phyloP scores from a whole-genome alignment of 2,888 invertebrate species.

The Serripes groenlandicus region DNA sequence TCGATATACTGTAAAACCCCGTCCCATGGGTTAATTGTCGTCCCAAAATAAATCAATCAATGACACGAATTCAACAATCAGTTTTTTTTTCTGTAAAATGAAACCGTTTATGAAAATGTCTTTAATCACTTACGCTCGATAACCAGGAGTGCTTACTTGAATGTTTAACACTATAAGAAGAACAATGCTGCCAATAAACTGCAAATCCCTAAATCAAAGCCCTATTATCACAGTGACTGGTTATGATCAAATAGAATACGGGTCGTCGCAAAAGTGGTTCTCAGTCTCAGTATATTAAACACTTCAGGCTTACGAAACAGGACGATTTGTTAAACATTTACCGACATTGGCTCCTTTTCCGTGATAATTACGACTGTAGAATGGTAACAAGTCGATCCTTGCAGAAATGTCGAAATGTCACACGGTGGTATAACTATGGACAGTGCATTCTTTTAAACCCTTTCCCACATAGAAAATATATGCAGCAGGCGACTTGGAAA shows the following conservation, averaged over 20 bases:
- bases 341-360: neutral
- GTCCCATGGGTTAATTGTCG: neutral
- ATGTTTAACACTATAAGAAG: neutral
- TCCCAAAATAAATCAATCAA: neutral
- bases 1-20: neutral
- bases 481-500: too few relatives aligned
- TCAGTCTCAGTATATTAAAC: neutral
- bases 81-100: too few relatives aligned
- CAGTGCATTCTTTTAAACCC: too few relatives aligned
- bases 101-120: too few relatives aligned
- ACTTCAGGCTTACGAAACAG: too few relatives aligned
- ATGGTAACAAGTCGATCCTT: too few relatives aligned
- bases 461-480: too few relatives aligned
- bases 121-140: slow-evolving; percentile 6
- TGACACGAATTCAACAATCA: too few relatives aligned
- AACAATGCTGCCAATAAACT: slow-evolving; percentile 16
- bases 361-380: too few relatives aligned
- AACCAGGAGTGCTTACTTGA: neutral
- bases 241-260: slow-evolving; percentile 12
- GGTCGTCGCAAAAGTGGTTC: neutral
- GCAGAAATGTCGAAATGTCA: too few relatives aligned
- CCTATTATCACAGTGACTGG: slow-evolving; percentile 17
- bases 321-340: neutral
- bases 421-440: too few relatives aligned
- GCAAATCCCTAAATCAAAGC: slow-evolving; percentile 24